Evolutionary conservation across 2,113 vertebrate species (phyloP), one percentile per base, ranked within the genome.

Genomic region (Drymodes brunneopygia): DNA sequence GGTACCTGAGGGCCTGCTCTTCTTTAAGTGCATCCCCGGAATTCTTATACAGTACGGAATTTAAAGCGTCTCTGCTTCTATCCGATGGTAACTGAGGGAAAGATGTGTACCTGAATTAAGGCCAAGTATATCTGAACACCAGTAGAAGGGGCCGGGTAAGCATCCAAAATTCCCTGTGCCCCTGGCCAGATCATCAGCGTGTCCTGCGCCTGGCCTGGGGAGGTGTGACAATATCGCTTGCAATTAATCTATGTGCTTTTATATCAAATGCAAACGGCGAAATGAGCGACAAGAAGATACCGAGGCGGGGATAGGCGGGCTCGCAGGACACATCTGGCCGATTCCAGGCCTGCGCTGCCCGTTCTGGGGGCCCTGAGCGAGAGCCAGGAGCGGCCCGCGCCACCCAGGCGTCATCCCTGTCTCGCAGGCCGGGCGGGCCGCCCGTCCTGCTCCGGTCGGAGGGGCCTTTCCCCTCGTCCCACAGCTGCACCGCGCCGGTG

Each of bases 371-470:
- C 38, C 28, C 42, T 1, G 25, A 45, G 24, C 9, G 11, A 25
- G 7, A 18, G 5, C 44, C 33, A 0, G 16, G 22, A 11, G 15
- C 22, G 3, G 11, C 19, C 31, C 13, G 10, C 6, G 1, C 2
- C 42, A 7, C n/a, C 25, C 47, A 2, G 3, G 8, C 0, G 7
- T 0, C 3, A 2, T 2, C 24, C 10, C 10, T 0, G 6, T 15
- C 22, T 7, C 6, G 5, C 54, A 7, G 28, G 17, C 45, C 16
- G 13, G 31, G 17, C 33, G 7, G 3, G 2, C n/a, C 28, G 19
- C 60, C 36, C 19, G 25, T 14, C 22, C 17, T 3, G 42, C 29
- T 12, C 11, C 20, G 25, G 5, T 19, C 27, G 19, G 14, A 42
- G 60, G 11, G 12, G 22, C 23, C 9, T 19, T 28, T 45, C 56